Evolutionary conservation across 2,797 vertebrate genomes (phyloP), one percentile per base, ranked within the genome.

Genomic region (Gymnopithys bicolor): DNA sequence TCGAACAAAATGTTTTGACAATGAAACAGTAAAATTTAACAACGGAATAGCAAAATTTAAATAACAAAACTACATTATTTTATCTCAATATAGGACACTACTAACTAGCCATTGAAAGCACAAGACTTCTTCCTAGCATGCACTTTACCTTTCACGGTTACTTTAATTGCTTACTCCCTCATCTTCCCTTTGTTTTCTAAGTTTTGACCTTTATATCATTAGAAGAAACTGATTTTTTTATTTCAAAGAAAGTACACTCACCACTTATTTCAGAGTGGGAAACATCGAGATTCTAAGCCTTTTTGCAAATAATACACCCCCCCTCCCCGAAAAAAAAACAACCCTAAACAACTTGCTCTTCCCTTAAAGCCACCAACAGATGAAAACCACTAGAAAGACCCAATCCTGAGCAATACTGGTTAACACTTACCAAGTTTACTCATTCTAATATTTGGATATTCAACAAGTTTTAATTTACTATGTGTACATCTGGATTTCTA

Each of bases 1-100:
- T 58, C 43, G 83, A 63, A 76, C 17, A 76, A 90, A 89, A 80
- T 35, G 19, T 39, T 93, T 64, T 62, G 52, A 60, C 48, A 84
- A 43, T 5, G 5, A 55, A 89, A 74, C 15, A 70, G 16, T 6
- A 84, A 18, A 52, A 89, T 56, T 68, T 77, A 37, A 82, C 49
- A 71, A 37, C 2, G 9, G 39, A 93, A 63, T 7, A 63, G 33
- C 46, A 86, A 53, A 32, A 86, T 79, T 63, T 66, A 87, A 84
- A 56, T 64, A 93, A 18, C 81, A 74, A 84, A 84, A 88, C 66
- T 27, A 45, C 4, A 9, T 45, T 45, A 51, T 28, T 60, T 49
- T 46, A 52, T 52, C 41, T 70, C 52, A 45, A 30, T 37, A 45
- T 35, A 37, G 33, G 25, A 79, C 49, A 35, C 25, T 53, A 53